Conservation (phyloP, 2,113 vertebrate genomes). For the Chroicocephalus ridibundus region DNA sequence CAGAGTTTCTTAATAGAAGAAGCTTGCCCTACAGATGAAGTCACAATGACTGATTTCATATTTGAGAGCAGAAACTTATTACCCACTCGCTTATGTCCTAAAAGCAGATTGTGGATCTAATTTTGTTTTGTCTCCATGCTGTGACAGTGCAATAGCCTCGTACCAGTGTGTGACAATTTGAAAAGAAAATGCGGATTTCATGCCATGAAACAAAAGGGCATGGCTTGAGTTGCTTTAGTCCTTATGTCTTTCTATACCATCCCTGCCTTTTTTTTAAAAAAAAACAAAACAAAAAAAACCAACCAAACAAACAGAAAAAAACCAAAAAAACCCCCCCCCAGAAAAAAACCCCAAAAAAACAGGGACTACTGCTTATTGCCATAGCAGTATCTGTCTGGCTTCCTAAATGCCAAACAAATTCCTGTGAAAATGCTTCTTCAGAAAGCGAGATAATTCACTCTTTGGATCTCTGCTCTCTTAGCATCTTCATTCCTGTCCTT, state of each 20-base stretch:
- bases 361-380: not conserved
- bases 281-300: too few species aligned
- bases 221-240: not conserved
- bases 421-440: not conserved
- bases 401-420: not conserved
- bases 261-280: not conserved
- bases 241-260: not conserved
- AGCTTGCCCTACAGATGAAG: not conserved
- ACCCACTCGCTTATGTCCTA: not conserved
- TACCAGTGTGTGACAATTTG: constrained; percentile 1
- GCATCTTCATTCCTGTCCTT: not conserved
- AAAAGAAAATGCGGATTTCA: not conserved
- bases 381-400: not conserved
- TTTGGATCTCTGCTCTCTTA: not conserved
- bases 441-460: not conserved
- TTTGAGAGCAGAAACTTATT: constrained; percentile 2
- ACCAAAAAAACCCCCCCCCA: too few species aligned
- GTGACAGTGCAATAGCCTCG: not conserved
- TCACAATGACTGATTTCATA: constrained; percentile 1
- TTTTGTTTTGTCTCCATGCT: constrained; percentile 17
- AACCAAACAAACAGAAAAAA: too few species aligned
- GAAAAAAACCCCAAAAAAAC: too few species aligned
- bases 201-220: not conserved
- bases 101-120: not conserved
- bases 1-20: not conserved